A percentile compares a stretch with the other conserved stretches of the same genome.
Conservation (phyloP, 2,888 invertebrate species). For the Cheilosia pagana region DNA sequence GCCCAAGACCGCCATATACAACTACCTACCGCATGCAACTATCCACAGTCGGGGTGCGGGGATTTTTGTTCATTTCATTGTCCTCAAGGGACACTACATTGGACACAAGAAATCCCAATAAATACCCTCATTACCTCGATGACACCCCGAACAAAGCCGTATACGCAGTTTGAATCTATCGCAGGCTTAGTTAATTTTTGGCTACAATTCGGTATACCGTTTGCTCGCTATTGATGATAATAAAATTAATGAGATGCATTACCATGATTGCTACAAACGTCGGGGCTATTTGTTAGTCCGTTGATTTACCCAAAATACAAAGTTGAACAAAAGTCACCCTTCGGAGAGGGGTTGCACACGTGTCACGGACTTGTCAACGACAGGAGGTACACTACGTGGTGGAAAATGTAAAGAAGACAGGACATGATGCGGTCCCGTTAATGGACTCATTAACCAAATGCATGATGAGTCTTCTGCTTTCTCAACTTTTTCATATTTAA, state of each 20-base stretch:
- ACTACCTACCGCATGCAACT: slow-evolving; percentile 60
- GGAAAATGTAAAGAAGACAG: slow-evolving; percentile 29
- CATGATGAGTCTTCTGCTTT: slow-evolving; percentile 2
- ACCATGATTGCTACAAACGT: slow-evolving; percentile 70
- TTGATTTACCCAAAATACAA: slow-evolving; percentile 68
- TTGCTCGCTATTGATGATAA: slow-evolving; percentile 49
- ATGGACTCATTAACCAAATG: slow-evolving; percentile 64
- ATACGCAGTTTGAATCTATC: slow-evolving; percentile 44
- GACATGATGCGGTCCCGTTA: slow-evolving; percentile 55
- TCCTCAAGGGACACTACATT: slow-evolving; percentile 57
- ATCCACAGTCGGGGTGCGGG: slow-evolving; percentile 44
- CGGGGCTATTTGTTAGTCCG: slow-evolving; percentile 70
- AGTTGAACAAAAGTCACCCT: slow-evolving; percentile 46
- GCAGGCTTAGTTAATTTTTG: not conserved
- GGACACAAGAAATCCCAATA: slow-evolving; percentile 58
- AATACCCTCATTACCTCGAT: slow-evolving; percentile 72
- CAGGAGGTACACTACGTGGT: slow-evolving; percentile 30
- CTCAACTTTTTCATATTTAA: slow-evolving; percentile 51
- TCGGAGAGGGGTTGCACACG: slow-evolving; percentile 62
- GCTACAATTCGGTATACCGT: not conserved
- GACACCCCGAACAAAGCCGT: slow-evolving; percentile 58
- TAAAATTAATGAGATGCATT: slow-evolving; percentile 75
- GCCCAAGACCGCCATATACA: slow-evolving; percentile 11
- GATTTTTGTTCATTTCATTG: slow-evolving; percentile 48
- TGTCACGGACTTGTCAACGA: slow-evolving; percentile 59